Base-by-base conservation (phyloP, 2,888 invertebrate genomes). In the Oscheius sp. region DNA sequence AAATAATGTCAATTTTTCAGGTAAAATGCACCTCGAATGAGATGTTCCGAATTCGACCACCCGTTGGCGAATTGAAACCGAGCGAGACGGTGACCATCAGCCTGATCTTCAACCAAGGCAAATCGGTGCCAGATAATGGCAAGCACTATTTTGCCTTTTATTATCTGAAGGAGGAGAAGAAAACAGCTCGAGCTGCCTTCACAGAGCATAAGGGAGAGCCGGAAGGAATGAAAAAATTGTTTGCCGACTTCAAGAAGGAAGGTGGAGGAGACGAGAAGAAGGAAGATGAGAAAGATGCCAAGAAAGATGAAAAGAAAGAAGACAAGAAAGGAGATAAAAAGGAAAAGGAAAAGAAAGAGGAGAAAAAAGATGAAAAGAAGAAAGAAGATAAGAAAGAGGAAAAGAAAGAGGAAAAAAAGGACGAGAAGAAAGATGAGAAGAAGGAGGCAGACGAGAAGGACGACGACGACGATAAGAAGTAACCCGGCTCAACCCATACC, bases 61-160 rank as follows among this genome's bases (percentile, higher is more conserved):
- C 85, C 0, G 81, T 85, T 35, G 82, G 81, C 0, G 46, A 59
- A 9, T 63, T 84, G 27, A 74, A 77, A 41, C 63, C 75, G 9
- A 72, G 69, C 18, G 81, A 79, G 29, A 56, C 63, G 9, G n/a
- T 43, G 3, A 59, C 21, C 27, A 63, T 72, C 64, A 69, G 0
- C 16, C 69, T 82, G 55, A 49, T 72, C 23, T 82, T 84, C 79
- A 80, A 75, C 55, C 46, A 80, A 0, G 81, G 81, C 46, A 83
- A 85, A 66, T 46, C 69, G 21, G 79, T 85, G 53, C 85, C 85
- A 7, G 84, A 84, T 7, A 82, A 72, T 46, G 74, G 74, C 16
- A 84, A 84, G 72, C 85, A 85, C 73, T 85, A 85, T 76, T 85
- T 85, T 73, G 85, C 83, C 58, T 49, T 85, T 63, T 85, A 85